Base-by-base conservation (phyloP, 2,113 vertebrate genomes). In the Trematocara macrostoma region DNA sequence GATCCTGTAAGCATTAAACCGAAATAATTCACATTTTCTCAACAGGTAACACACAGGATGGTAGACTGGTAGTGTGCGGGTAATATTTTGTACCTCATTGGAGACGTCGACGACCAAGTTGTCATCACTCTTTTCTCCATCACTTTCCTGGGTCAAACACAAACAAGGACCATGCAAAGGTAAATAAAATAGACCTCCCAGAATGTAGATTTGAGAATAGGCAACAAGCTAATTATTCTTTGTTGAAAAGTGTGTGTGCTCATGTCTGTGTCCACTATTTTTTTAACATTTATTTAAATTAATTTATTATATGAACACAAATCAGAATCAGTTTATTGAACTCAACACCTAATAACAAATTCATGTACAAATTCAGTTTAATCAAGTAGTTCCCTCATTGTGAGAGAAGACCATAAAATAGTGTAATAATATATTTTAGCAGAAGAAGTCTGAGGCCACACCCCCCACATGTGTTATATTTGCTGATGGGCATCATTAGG, bases 81-180 rank as follows among this genome's bases (percentile, higher is more conserved):
- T 51, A 52, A 7, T 23, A 8, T 15, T 12, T 16, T 74, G 83
- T 94, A 98, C 98, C 97, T 99, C 98, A 1, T 99, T 99, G 85
- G 98, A 99, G 82, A 99, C 98, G 0, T 99, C 98, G 2, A 99
- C 98, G 5, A 99, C 98, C 85, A 99, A 93, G 90, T 99, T 98
- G 2, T 96, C 95, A 34, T 99, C 98, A 11, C 98, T 99, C 92
- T 99, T 99, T 94, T 99, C 98, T 5, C 97, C 98, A 1, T 99
- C 98, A 31, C 98, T 99, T 95, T 99, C 98, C 98, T 99, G 94
- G 12, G 34, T 31, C 3, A 4, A 5, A 85, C 52, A 87, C 12
- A 85, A 2, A 64, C 23, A 57, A 71, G 16, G 15, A 8, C 55
- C 15, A 88, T n/a, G 49, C 6, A 81, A 34, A 11, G 15, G 20